Percentiles rank a stretch among this genome's conserved stretches.
Evolutionary conservation across 2,888 invertebrate species (phyloP).

Genomic region (Tetranychus truncatus): DNA sequence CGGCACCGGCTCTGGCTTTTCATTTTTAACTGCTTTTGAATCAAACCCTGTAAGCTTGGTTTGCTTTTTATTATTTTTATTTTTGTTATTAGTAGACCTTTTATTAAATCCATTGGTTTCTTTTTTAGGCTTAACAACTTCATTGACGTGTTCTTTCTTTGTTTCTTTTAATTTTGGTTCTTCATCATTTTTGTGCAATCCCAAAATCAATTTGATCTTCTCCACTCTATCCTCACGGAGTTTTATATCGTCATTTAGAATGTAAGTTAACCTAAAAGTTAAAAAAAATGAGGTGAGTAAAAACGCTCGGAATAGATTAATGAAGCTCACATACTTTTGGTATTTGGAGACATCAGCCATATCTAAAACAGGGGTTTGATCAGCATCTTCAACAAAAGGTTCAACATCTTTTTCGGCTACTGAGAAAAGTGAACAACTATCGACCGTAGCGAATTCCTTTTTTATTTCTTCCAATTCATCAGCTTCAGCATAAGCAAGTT

Average conservation of each 20-base stretch:
- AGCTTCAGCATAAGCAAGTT: not conserved
- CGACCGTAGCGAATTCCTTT: not conserved
- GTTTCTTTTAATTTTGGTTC: not conserved
- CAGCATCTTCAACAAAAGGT: no score
- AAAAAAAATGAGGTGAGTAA: no score
- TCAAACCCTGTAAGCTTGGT: not conserved
- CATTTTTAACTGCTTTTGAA: not conserved
- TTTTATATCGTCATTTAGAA: not conserved
- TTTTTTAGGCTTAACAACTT: not conserved
- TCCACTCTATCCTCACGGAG: not conserved
- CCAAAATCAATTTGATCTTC: not conserved
- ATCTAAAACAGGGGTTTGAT: no score
- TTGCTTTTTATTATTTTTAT: not conserved
- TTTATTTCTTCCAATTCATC: slow-evolving; percentile 1
- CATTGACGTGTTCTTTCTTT: not conserved
- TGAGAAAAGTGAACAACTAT: not conserved
- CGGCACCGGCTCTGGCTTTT: not conserved
- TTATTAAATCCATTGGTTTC: not conserved
- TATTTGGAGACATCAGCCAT: no score
- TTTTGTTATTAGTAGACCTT: not conserved
- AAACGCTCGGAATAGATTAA: no score
- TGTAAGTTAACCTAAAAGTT: not conserved
- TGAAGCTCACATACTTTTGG: no score
- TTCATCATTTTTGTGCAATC: not conserved
- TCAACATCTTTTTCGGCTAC: no score